These are phyloP conservation scores for Doryteuthis pealeii DNA, from an alignment of 1,140 invertebrate species.

Conservation along the genomic window DNA sequence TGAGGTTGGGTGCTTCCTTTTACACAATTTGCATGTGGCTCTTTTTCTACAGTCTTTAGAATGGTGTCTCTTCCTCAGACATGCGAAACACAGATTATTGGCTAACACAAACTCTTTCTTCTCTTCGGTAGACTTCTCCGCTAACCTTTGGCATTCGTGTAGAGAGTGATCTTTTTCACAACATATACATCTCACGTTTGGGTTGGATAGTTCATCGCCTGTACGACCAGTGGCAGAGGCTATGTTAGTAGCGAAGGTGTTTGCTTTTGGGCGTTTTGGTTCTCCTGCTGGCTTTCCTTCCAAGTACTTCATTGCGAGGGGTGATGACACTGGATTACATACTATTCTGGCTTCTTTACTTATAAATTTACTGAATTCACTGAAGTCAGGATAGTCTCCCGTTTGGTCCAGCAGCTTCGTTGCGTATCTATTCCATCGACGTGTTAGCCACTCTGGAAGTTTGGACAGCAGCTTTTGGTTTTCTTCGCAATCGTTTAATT, in stretches of 20 bases:
- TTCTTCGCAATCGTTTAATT: conserved; percentile 24
- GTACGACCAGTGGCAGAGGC: background rate
- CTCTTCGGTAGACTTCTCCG: background rate
- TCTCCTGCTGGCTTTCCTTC: background rate
- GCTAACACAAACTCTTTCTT: conserved; percentile 18
- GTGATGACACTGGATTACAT: conserved; percentile 22
- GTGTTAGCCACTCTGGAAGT: conserved; percentile 22
- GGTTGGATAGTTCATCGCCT: no score
- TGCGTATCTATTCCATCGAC: conserved; percentile 20
- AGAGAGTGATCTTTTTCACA: conserved; percentile 4
- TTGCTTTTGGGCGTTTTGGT: background rate
- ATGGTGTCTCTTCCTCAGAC: conserved; percentile 21
- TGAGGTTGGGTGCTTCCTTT: conserved; percentile 23
- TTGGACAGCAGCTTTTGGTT: conserved; percentile 25
- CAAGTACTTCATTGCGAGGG: conserved; percentile 7
- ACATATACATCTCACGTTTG: no score
- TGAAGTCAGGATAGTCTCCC: conserved; percentile 21
- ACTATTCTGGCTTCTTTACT: conserved; percentile 22
- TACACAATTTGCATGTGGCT: conserved; percentile 19
- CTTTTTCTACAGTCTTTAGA: conserved; percentile 23
- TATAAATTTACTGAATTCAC: conserved; percentile 22
- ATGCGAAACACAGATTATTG: conserved; percentile 27
- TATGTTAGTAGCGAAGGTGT: background rate
- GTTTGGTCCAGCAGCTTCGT: background rate
- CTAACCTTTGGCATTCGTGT: conserved; percentile 19